Percentiles rank a stretch among this genome's conserved stretches.
These are phyloP conservation scores for Falco novaeseelandiae DNA, from an alignment of 2,797 vertebrate genomes.

Conservation along the genomic window DNA sequence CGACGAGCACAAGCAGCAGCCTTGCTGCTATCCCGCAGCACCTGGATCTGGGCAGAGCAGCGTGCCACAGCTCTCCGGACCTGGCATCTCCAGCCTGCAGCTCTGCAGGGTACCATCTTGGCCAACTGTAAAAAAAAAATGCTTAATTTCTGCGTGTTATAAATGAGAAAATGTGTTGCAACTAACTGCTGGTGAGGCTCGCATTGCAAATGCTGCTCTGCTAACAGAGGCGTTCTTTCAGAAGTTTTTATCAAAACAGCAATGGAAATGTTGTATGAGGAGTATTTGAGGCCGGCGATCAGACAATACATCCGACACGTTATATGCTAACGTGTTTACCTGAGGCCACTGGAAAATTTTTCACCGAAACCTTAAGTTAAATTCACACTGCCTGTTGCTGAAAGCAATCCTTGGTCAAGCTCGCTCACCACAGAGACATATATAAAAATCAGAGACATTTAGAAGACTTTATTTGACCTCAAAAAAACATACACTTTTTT, in stretches of 20 bases:
- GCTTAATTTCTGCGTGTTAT: neutral
- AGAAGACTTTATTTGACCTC: neutral
- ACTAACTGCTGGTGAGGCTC: fast-evolving
- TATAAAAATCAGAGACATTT: neutral
- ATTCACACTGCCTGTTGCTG: fast-evolving
- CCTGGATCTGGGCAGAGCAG: neutral
- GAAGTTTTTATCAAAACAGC: fast-evolving
- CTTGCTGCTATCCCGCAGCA: neutral
- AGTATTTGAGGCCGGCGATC: fast-evolving
- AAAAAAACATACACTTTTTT: fast-evolving
- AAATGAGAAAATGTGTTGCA: neutral
- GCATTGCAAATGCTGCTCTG: neutral
- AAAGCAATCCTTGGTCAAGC: neutral
- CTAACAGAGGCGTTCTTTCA: neutral
- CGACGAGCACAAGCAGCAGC: neutral
- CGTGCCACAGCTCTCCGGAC: fast-evolving
- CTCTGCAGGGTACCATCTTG: neutral
- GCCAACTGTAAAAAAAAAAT: fast-evolving
- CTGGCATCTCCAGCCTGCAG: neutral
- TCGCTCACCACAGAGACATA: neutral
- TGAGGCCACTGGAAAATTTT: neutral
- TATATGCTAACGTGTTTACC: fast-evolving
- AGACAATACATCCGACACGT: fast-evolving
- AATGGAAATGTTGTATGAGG: neutral
- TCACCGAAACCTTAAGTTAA: neutral